Base-by-base conservation (phyloP, 2,113 vertebrate species). In the Ifrita kowaldi region DNA sequence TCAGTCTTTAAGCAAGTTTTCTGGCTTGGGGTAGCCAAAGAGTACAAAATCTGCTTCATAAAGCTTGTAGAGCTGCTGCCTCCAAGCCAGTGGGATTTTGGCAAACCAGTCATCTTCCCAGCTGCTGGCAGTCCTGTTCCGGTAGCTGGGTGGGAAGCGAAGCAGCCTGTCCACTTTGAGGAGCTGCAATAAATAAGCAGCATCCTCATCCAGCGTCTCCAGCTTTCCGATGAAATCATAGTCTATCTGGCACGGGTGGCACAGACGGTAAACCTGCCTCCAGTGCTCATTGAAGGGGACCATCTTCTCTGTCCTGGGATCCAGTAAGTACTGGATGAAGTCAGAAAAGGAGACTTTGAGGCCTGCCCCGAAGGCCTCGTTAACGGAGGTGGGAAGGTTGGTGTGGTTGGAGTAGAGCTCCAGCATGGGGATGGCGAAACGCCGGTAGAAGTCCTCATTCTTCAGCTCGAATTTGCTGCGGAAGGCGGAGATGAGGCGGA, bases 141-240 rank as follows among this genome's bases (percentile, higher is more conserved):
- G 96, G 74, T 98, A 98, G 39, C 99, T 98, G 39, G 98, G 97
- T 13, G 99, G 99, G 94, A 99, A 99, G 93, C 98, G 99, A 30
- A 99, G 98, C 47, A 98, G 97, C 17, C 98, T 97, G 96, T 99
- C 99, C 88, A 99, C 98, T 11, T 98, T 98, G 90, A 99, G 98
- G 39, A 99, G 98, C 70, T 98, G 98, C 71, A 99, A 92, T 5
- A 99, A 98, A 74, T 99, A 99, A 70, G 99, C 98, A 0, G 99
- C 98, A 0, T 99, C 99, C 92, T 99, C 98, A 35, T 99, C 99
- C 81, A 99, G 97, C 0, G 99, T 99, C 98, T 99, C 99, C 98
- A 99, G 97, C 94, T 99, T 99, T 27, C 99, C 99, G 6, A 99
- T 98, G 46, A 99, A 99, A 94, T 99, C 99, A 6, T 99, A 99